Conservation (phyloP, 2,888 invertebrate species). For the Xestoiulus laeticollis region DNA sequence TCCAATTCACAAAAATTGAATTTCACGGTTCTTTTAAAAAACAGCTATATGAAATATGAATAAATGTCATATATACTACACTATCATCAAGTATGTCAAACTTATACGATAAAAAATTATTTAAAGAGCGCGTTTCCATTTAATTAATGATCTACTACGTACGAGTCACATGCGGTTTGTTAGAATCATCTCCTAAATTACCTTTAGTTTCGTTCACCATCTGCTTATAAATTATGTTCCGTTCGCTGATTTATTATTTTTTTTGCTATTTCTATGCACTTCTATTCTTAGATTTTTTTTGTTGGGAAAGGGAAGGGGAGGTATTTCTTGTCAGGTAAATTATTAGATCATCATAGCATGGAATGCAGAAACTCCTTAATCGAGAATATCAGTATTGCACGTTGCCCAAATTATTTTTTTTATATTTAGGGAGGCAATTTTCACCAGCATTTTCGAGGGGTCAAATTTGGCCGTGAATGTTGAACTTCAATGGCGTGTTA, state of each 20-base stretch:
- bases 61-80: no score
- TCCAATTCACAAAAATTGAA: no score
- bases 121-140: not conserved
- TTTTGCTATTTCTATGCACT: not conserved
- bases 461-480: slow-evolving; percentile 6
- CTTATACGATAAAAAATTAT: not conserved
- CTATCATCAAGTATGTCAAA: no score
- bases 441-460: not conserved
- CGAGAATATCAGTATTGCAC: not conserved
- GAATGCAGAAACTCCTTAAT: slow-evolving; percentile 21
- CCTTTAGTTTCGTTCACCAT: not conserved
- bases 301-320: not conserved
- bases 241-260: not conserved
- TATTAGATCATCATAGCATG: not conserved
- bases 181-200: not conserved
- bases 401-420: not conserved
- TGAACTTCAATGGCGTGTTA: not conserved
- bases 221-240: not conserved
- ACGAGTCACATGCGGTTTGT: not conserved
- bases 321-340: slow-evolving; percentile 20
- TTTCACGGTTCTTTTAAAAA: no score
- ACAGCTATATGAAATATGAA: no score
- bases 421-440: not conserved
- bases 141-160: not conserved
- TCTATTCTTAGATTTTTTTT: not conserved